Conservation (phyloP, 2,888 invertebrate species). For the Anodontia alba region DNA sequence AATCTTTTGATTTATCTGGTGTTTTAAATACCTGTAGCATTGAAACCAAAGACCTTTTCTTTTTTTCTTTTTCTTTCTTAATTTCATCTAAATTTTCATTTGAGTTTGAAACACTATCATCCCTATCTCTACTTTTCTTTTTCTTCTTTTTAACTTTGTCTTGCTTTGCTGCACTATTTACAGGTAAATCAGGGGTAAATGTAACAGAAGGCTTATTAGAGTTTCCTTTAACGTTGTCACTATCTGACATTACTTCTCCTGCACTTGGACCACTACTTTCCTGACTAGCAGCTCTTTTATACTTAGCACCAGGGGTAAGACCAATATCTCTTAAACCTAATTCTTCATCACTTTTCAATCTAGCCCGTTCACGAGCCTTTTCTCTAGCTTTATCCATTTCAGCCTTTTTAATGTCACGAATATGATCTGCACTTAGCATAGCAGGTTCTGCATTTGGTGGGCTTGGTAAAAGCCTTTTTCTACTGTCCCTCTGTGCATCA, state of each 20-base stretch:
- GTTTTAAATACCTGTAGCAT: slow-evolving; percentile 69
- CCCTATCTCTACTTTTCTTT: slow-evolving; percentile 52
- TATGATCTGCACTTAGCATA: slow-evolving; percentile 85
- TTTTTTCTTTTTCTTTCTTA: slow-evolving; percentile 73
- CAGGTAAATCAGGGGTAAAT: slow-evolving; percentile 60
- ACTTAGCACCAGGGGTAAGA: slow-evolving; percentile 48
- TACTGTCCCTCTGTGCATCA: slow-evolving; percentile 55
- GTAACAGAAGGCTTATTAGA: slow-evolving; percentile 35
- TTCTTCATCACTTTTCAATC: slow-evolving; percentile 90
- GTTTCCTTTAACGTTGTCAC: slow-evolving; percentile 62
- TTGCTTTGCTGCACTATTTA: slow-evolving; percentile 51
- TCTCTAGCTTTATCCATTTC: slow-evolving; percentile 84
- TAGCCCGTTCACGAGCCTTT: slow-evolving; percentile 88
- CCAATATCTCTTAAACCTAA: slow-evolving; percentile 85
- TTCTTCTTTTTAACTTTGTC: slow-evolving; percentile 66
- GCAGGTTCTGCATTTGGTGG: slow-evolving; percentile 62
- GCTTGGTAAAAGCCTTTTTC: slow-evolving; percentile 73
- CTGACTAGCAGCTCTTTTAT: slow-evolving; percentile 29
- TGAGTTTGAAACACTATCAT: slow-evolving; percentile 45
- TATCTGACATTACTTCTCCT: slow-evolving; percentile 69
- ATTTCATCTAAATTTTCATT: slow-evolving; percentile 45
- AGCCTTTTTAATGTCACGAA: slow-evolving; percentile 68
- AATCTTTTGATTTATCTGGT: slow-evolving; percentile 55
- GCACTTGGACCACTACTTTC: slow-evolving; percentile 59
- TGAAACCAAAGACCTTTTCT: slow-evolving; percentile 72